These are phyloP conservation scores for Tylochromis polylepis DNA, from an alignment of 2,113 vertebrate genomes.

Conservation along the genomic window DNA sequence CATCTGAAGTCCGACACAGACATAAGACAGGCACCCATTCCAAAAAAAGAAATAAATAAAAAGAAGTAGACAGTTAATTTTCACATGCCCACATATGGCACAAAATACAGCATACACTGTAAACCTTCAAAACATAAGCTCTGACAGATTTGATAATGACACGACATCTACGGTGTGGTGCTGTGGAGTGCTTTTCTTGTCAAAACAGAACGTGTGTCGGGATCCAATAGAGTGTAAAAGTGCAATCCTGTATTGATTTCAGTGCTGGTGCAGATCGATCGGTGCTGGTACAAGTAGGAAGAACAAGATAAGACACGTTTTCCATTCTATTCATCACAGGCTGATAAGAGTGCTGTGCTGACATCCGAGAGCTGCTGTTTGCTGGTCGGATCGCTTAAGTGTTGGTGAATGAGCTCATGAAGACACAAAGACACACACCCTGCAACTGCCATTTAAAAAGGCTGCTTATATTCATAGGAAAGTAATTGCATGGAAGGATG, in stretches of 20 bases:
- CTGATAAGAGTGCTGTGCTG: conserved; percentile 64
- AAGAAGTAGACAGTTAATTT: conserved; percentile 11
- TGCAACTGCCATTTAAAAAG: conserved; percentile 34
- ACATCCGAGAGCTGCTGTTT: conserved; percentile 58
- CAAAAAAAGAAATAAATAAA: not conserved
- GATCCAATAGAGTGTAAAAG: conserved; percentile 66
- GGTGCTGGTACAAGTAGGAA: conserved; percentile 53
- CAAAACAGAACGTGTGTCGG: conserved; percentile 53
- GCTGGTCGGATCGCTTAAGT: conserved; percentile 45
- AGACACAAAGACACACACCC: not conserved
- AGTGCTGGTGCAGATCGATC: conserved; percentile 57
- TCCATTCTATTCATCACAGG: conserved; percentile 64
- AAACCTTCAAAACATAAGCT: conserved; percentile 3
- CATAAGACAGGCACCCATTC: not conserved
- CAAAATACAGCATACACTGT: not conserved
- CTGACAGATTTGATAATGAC: conserved; percentile 41
- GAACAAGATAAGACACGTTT: conserved; percentile 69
- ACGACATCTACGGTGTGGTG: conserved; percentile 2
- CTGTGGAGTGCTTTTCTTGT: conserved; percentile 47
- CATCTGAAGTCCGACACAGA: conserved; percentile 71
- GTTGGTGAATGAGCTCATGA: conserved; percentile 54
- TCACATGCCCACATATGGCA: conserved; percentile 28
- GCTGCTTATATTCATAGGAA: conserved; percentile 56
- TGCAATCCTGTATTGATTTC: conserved; percentile 70
- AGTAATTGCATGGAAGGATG: conserved; percentile 47